These are phyloP conservation scores for Falco cherrug DNA, from an alignment of 2,797 vertebrate species.

Conservation along the genomic window DNA sequence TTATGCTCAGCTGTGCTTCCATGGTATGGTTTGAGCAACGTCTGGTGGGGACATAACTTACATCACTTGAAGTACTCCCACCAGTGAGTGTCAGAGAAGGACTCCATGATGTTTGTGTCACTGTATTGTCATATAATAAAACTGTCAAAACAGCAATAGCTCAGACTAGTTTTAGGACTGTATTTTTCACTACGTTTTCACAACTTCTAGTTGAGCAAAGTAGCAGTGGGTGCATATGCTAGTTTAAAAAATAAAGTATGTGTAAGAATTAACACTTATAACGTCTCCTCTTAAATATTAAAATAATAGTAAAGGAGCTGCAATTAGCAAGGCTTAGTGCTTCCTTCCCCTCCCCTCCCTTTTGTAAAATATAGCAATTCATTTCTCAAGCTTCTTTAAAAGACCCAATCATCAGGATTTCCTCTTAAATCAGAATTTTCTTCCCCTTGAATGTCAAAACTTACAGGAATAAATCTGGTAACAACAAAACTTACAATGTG, in stretches of 20 bases:
- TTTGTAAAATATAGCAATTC: background rate
- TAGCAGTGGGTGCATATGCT: background rate
- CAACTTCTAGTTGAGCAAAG: background rate
- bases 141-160: background rate
- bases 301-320: background rate
- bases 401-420: background rate
- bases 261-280: background rate
- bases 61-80: background rate
- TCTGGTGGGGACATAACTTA: background rate
- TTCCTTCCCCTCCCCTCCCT: fast-evolving
- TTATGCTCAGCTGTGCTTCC: background rate
- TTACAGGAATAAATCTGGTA: background rate
- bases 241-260: background rate
- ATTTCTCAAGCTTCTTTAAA: background rate
- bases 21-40: background rate
- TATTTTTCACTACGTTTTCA: background rate
- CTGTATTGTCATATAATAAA: background rate
- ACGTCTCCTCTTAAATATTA: background rate
- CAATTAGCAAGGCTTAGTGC: background rate
- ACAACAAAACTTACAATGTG: background rate
- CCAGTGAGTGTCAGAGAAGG: background rate
- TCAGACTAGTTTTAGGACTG: background rate
- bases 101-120: background rate
- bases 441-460: background rate
- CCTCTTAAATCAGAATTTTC: background rate